Evolutionary conservation across 2,888 invertebrate species (phyloP), one percentile per base, ranked within the genome.

Genomic region (Drosophila flavopinicola): DNA sequence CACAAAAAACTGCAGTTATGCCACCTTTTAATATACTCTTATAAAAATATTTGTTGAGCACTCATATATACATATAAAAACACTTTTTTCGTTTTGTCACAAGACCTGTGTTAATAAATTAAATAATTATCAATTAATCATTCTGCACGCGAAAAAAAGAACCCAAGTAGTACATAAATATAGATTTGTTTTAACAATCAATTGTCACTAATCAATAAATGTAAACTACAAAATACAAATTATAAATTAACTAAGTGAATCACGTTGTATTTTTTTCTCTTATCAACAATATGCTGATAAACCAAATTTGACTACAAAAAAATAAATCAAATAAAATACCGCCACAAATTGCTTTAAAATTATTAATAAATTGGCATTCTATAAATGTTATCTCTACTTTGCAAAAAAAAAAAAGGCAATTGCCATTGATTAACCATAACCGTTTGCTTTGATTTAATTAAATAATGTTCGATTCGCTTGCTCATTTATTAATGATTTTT

Each of bases 401-500:
- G 69, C 53, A 37, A 32, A 35, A 1, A n/a, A 51, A 41, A 30
- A 9, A 37, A 64, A 37, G 56, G 32, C 17, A 32, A 7, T 49
- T 20, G 7, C 3, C 3, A 32, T 25, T 20, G 41, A 47, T 69
- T 41, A 49, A 20, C 30, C 25, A 35, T 42, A 29, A 29, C 42
- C 42, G 63, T 70, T 66, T 45, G 44, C 47, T 49, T 38, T 63
- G 52, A 76, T 66, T 63, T 56, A 59, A 85, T 83, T 66, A 53
- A 67, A 67, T 52, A 39, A 51, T 56, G 49, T n/a, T 41, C 15
- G n/a, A 49, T n/a, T 41, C 15, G n/a, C 1, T 15, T 11, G 10
- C 7, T 2, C 54, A 30, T 61, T 66, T 37, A 49, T 52, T 37
- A 52, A 65, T 57, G 30, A 49, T 56, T 51, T 35, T 13, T 20